Evolutionary conservation across 1,140 invertebrate species (phyloP).

Genomic region (Pogonognathellus flavescens): DNA sequence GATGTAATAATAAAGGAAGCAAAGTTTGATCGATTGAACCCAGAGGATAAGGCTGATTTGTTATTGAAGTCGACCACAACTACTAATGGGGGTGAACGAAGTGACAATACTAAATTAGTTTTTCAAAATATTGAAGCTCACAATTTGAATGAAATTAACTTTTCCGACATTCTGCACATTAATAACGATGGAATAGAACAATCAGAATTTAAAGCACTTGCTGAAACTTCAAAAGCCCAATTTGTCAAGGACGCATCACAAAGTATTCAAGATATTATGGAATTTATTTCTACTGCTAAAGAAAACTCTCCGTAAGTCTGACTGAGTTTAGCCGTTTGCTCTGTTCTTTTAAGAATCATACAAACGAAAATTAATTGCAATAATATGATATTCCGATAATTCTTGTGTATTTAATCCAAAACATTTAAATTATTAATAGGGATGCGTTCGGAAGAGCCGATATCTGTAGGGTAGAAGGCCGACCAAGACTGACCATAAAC

Average conservation of each 20-base stretch:
- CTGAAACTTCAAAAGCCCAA: not conserved
- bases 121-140: not conserved
- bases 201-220: not conserved
- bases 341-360: too few species aligned
- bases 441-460: slow-evolving; percentile 37
- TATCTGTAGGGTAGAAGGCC: not conserved
- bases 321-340: too few species aligned
- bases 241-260: slow-evolving; percentile 4
- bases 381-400: too few species aligned
- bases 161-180: not conserved
- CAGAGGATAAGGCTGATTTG: not conserved
- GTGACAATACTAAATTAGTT: not conserved
- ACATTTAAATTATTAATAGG: slow-evolving; percentile 2
- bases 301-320: slow-evolving; percentile 7
- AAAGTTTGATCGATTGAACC: not conserved
- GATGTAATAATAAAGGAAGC: not conserved
- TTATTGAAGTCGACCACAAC: not conserved
- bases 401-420: too few species aligned
- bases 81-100: not conserved
- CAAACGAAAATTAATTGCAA: too few species aligned
- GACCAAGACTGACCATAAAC: not conserved
- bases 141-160: slow-evolving; percentile 32
- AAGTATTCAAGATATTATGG: slow-evolving; percentile 10
- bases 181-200: slow-evolving; percentile 6
- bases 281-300: slow-evolving; percentile 5